A percentile compares a stretch with the other conserved stretches of the same genome.
Evolutionary conservation across 1,140 invertebrate genomes (phyloP).

Genomic region (Conus ventricosus): DNA sequence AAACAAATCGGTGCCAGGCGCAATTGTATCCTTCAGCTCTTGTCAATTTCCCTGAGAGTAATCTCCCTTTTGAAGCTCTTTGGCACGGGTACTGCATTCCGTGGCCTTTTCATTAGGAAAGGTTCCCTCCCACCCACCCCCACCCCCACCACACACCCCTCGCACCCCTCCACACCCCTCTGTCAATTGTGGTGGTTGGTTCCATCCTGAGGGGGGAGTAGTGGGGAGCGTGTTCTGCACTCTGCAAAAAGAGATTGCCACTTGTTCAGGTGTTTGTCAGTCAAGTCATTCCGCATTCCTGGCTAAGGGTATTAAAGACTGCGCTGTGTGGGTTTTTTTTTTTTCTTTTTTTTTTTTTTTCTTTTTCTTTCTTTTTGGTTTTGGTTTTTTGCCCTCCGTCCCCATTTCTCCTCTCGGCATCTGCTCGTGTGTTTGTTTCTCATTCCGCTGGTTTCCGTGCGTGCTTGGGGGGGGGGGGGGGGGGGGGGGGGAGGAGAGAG

Average conservation of each 20-base stretch:
- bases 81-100: constrained; percentile 5
- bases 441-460: neutral
- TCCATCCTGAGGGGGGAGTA: neutral
- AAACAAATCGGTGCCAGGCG: constrained; percentile 9
- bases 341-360: neutral
- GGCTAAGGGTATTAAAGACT: neutral
- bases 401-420: neutral
- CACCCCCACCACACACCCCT: neutral
- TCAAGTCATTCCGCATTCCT: constrained; percentile 23
- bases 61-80: constrained; percentile 22
- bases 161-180: neutral
- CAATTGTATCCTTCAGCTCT: constrained; percentile 14
- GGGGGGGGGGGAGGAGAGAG: no score
- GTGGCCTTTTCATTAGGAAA: constrained; percentile 13
- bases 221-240: neutral
- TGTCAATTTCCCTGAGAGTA: constrained; percentile 11
- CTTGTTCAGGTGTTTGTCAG: constrained; percentile 14
- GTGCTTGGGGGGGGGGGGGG: no score
- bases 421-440: neutral
- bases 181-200: neutral
- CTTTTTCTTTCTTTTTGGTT: neutral
- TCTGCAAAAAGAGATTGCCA: neutral
- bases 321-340: neutral
- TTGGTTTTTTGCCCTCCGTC: neutral
- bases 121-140: neutral